Percentiles rank a stretch among this genome's conserved stretches.
These are phyloP conservation scores for Bombus affinis DNA, from an alignment of 1,140 invertebrate genomes.

Conservation along the genomic window DNA sequence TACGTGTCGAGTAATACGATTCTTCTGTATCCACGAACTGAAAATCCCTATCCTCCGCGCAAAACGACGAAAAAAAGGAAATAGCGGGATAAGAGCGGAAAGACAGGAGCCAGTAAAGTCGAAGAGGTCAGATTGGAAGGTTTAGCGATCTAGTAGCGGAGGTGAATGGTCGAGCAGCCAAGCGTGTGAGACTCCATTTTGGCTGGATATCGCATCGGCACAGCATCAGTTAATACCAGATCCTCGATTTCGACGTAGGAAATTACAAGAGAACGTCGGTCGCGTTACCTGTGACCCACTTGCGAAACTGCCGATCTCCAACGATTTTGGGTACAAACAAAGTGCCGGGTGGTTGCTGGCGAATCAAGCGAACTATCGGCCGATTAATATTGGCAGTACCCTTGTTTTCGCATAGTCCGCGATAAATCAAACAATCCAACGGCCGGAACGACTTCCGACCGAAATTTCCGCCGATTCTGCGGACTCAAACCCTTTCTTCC, in stretches of 20 bases:
- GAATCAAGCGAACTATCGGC: neutral
- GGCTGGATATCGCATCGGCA: neutral
- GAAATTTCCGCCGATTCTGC: conserved; percentile 32
- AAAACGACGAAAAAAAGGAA: too few relatives aligned
- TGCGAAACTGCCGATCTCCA: conserved; percentile 26
- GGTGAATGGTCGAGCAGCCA: conserved; percentile 54
- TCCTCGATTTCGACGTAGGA: conserved; percentile 49
- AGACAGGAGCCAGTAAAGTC: conserved; percentile 7
- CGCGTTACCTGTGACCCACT: conserved; percentile 49
- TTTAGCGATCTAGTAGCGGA: conserved; percentile 29
- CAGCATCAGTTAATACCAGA: conserved; percentile 50
- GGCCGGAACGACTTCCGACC: neutral
- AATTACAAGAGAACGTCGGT: conserved; percentile 36
- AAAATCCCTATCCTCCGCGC: too few relatives aligned
- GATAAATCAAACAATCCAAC: conserved; percentile 61
- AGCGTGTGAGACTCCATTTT: conserved; percentile 35
- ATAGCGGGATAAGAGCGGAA: too few relatives aligned
- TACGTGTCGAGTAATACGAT: too few relatives aligned
- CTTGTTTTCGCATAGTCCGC: conserved; percentile 60
- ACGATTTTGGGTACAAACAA: neutral
- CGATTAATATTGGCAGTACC: conserved; percentile 62
- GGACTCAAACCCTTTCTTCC: neutral
- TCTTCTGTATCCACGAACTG: too few relatives aligned
- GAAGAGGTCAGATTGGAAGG: neutral
- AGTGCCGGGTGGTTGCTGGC: neutral